Evolutionary conservation across 2,797 vertebrate genomes (phyloP).

Genomic region (Micromesistius poutassou): DNA sequence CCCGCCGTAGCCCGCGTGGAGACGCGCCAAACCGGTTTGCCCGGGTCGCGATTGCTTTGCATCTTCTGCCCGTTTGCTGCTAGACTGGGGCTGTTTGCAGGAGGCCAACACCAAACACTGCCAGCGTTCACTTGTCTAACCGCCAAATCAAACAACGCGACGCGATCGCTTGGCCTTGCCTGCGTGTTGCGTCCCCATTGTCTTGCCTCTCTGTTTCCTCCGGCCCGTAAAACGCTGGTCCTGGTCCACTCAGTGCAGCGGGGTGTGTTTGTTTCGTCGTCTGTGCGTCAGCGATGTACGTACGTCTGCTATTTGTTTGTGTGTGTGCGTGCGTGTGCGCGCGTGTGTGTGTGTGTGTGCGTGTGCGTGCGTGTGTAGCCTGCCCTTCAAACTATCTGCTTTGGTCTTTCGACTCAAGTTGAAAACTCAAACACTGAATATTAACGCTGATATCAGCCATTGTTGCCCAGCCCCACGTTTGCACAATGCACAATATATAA

Average conservation of each 20-base stretch:
- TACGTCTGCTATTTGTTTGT: neutral
- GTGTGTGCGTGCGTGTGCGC: no score
- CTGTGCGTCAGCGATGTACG: neutral
- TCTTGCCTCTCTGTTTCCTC: neutral
- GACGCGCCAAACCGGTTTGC: neutral
- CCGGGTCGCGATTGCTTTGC: neutral
- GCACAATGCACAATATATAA: no score
- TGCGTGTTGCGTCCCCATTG: neutral
- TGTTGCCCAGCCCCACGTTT: neutral
- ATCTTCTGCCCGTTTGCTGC: neutral
- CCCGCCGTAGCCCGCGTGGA: no score
- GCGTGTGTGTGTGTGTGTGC: no score
- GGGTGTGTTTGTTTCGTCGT: neutral
- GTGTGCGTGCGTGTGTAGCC: no score
- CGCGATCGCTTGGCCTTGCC: no score
- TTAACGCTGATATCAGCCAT: neutral
- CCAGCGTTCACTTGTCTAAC: neutral
- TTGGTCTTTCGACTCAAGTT: neutral
- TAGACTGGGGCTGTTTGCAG: neutral
- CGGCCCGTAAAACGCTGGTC: neutral
- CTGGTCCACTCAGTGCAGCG: neutral
- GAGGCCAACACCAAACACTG: no score
- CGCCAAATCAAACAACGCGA: neutral
- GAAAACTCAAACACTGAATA: neutral
- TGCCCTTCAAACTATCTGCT: neutral